These are phyloP conservation scores for Siniperca obscura DNA, from an alignment of 2,797 vertebrate species.

Conservation along the genomic window DNA sequence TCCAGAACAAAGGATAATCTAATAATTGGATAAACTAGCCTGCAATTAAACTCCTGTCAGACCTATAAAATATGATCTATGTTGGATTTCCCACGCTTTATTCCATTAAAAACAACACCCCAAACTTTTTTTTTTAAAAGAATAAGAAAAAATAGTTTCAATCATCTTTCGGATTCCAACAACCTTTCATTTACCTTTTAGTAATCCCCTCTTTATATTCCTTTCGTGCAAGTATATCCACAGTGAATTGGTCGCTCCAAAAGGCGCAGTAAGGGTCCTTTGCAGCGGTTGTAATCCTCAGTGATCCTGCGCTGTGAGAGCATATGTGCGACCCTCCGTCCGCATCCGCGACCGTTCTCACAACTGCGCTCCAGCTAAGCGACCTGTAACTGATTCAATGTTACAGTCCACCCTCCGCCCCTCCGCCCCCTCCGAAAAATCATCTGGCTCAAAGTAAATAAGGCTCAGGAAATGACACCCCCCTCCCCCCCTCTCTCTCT, in stretches of 20 bases:
- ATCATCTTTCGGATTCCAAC: constrained; percentile 35
- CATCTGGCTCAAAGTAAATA: constrained; percentile 96
- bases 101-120: background rate
- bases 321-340: constrained; percentile 80
- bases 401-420: constrained; percentile 91
- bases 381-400: constrained; percentile 96
- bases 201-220: constrained; percentile 78
- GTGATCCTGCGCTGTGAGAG: constrained; percentile 78
- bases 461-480: constrained; percentile 93
- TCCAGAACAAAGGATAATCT: background rate
- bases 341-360: constrained; percentile 83
- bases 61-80: background rate
- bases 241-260: constrained; percentile 67
- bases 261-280: constrained; percentile 69
- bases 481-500: constrained; percentile 29
- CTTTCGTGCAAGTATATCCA: constrained; percentile 77
- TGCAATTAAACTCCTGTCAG: constrained; percentile 23
- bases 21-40: constrained; percentile 24
- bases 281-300: constrained; percentile 78
- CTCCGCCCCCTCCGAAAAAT: constrained; percentile 74
- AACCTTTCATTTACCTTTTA: constrained; percentile 82
- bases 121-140: constrained; percentile 15
- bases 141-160: background rate
- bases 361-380: constrained; percentile 87
- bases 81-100: background rate